These are phyloP conservation scores for Iphiclides podalirius DNA, from an alignment of 2,888 invertebrate genomes.

Conservation along the genomic window DNA sequence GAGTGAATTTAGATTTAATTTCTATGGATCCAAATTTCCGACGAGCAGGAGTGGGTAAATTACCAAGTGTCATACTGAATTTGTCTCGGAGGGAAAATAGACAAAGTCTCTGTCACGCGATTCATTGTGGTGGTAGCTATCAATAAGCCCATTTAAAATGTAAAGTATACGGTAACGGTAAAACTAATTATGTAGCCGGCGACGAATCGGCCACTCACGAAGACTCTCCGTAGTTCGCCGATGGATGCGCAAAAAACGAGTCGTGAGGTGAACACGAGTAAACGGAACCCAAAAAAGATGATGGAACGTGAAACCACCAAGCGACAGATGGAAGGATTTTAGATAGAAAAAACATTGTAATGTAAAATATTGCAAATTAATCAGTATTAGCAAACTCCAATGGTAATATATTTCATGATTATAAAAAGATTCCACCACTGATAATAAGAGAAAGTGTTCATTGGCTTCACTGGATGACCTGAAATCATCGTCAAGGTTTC, in stretches of 20 bases:
- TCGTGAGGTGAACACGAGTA: slow-evolving; percentile 62
- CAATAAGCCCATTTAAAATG: slow-evolving; percentile 57
- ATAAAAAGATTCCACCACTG: no score
- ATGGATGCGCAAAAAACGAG: slow-evolving; percentile 56
- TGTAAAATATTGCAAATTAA: neutral
- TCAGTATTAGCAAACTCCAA: no score
- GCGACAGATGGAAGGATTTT: slow-evolving; percentile 25
- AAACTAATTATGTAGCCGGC: slow-evolving; percentile 69
- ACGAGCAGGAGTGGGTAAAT: slow-evolving; percentile 11
- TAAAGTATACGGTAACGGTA: slow-evolving; percentile 65
- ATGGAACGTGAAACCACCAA: slow-evolving; percentile 36
- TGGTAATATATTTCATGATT: no score
- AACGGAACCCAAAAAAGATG: slow-evolving; percentile 12
- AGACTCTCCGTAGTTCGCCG: slow-evolving; percentile 45
- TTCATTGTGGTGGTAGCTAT: slow-evolving; percentile 42
- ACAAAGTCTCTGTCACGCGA: slow-evolving; percentile 55
- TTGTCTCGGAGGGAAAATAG: slow-evolving; percentile 42
- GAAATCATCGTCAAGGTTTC: no score
- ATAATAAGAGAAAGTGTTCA: no score
- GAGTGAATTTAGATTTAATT: neutral
- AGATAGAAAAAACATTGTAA: slow-evolving; percentile 3
- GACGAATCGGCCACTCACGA: slow-evolving; percentile 71
- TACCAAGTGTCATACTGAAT: slow-evolving; percentile 12
- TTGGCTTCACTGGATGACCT: no score
- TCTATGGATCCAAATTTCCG: neutral